Conservation (phyloP, 2,113 vertebrate species). For the Pomatorhinus ruficollis region DNA sequence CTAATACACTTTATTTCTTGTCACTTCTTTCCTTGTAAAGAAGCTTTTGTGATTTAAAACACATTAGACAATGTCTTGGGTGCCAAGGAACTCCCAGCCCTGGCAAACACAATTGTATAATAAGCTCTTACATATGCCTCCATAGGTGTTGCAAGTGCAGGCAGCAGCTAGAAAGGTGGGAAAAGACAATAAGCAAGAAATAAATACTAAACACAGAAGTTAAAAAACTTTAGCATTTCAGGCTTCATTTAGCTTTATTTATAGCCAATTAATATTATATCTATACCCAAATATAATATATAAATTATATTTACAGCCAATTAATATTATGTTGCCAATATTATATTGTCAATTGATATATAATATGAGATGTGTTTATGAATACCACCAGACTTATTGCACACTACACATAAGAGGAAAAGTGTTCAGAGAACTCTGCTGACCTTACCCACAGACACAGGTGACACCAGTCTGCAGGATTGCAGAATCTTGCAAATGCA, state of each 20-base stretch:
- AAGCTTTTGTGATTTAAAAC: not conserved
- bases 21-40: not conserved
- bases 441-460: slow-evolving; percentile 7
- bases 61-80: not conserved
- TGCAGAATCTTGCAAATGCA: not conserved
- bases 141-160: not conserved
- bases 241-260: slow-evolving; percentile 24
- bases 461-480: not conserved
- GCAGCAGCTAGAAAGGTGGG: not conserved
- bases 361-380: not conserved
- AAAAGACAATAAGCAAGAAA: not conserved
- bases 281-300: too few relatives aligned
- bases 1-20: not conserved
- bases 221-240: not conserved
- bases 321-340: too few relatives aligned
- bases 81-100: not conserved
- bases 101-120: not conserved
- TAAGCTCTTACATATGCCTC: not conserved
- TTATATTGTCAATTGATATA: too few relatives aligned
- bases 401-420: slow-evolving; percentile 9
- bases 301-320: too few relatives aligned
- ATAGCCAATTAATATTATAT: not conserved
- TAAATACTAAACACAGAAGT: not conserved
- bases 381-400: not conserved
- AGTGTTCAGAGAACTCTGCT: not conserved